Base-by-base conservation (phyloP, 2,113 vertebrate genomes). In the Mirza zaza region DNA sequence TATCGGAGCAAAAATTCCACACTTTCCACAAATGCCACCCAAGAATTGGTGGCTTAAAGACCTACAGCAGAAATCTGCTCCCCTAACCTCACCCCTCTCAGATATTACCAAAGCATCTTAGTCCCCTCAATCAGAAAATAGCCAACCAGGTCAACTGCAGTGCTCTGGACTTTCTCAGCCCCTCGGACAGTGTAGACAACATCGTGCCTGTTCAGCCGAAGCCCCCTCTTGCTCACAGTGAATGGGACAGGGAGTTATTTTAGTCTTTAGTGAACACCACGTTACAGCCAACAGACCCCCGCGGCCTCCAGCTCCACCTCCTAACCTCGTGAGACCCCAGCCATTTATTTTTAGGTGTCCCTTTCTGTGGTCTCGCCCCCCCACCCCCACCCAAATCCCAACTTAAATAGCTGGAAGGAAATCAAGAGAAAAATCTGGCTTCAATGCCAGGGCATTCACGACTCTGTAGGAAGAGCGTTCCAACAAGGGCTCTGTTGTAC, bases 361-460 rank as follows among this genome's bases (percentile, higher is more conserved):
- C 92, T 87, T 73, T 97, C 52, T 87, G 65, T 50, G 13, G 76
- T 59, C 50, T 80, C 2, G 6, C n/a, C 42, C 50, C 2, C 45
- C 42, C 50, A 0, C 45, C 80, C 23, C 21, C 17, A 42, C 63
- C 68, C 73, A 29, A 76, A 86, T 27, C 86, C 73, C 81, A 79
- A n/a, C 42, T 65, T 65, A 87, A 95, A 94, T 2, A 68, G 95
- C 63, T 94, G 91, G 91, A 97, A 97, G 61, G 67, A 84, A 94
- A 75, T 81, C 93, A 87, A 96, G 83, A 93, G 81, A 82, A 79
- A 93, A 90, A 23, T 34, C 65, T 42, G 87, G 48, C 93, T 94
- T 75, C 63, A 77, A 50, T 27, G 90, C 39, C 84, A 50, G 11
- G 32, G 86, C 42, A 12, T 73, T 90, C 81, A 92, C 4, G 5